phyloP scores from a whole-genome alignment of 1,140 invertebrate genomes.

The Teleogryllus occipitalis region DNA sequence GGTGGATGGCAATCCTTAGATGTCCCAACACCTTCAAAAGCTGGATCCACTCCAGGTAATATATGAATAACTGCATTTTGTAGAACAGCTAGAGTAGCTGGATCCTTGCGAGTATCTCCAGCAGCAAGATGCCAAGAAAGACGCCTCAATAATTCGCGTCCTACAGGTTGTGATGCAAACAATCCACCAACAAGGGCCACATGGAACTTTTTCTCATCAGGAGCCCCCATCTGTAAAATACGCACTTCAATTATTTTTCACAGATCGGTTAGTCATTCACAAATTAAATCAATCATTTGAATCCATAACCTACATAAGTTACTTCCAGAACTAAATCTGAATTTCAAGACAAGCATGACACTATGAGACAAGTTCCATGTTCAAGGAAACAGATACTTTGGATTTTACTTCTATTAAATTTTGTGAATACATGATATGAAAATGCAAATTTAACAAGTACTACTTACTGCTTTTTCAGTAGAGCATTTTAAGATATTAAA shows the following conservation, averaged over 20 bases:
- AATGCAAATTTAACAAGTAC: too few species aligned
- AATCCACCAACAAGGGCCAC: conserved; percentile 75
- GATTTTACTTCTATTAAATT: too few species aligned
- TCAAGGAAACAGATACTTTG: too few species aligned
- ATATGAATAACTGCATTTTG: conserved; percentile 68
- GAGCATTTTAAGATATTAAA: too few species aligned
- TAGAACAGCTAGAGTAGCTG: conserved; percentile 52
- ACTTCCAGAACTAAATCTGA: too few species aligned
- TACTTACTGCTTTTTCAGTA: too few species aligned
- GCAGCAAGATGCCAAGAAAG: conserved; percentile 70
- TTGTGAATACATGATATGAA: too few species aligned
- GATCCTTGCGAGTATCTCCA: conserved; percentile 57
- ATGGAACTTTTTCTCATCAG: conserved; percentile 71
- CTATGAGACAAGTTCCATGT: too few species aligned
- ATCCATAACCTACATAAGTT: too few species aligned
- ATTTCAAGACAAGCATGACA: too few species aligned
- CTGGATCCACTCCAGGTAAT: conserved; percentile 48
- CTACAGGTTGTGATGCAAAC: conserved; percentile 72
- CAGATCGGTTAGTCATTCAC: too few species aligned
- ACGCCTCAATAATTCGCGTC: conserved; percentile 73
- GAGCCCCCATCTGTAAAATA: conserved; percentile 50
- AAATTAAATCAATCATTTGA: too few species aligned
- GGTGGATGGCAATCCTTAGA: conserved; percentile 6
- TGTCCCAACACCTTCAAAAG: neutral
- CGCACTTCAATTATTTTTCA: neutral